Conservation (phyloP, 92 coral and sea anemone genomes). For the Porites cylindrica region DNA sequence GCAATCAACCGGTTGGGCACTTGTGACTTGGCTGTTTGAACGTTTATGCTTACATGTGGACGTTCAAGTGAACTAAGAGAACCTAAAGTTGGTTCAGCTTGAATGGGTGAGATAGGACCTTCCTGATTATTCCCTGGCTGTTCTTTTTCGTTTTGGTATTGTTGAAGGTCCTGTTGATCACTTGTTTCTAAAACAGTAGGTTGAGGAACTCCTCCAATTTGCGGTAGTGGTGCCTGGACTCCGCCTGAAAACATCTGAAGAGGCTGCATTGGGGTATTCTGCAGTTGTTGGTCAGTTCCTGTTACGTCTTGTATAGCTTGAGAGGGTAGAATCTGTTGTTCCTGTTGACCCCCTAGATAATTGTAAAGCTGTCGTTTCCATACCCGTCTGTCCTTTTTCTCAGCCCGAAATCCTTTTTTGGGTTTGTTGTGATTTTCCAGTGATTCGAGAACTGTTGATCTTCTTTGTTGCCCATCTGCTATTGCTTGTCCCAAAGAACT, state of each 20-base stretch:
- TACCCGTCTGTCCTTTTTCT: not conserved
- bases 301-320: conserved; percentile 39
- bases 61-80: conserved; percentile 4
- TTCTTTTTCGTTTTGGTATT: not conserved
- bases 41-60: conserved; percentile 78
- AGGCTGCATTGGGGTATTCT: conserved; percentile 35
- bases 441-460: conserved; percentile 69
- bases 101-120: conserved; percentile 19
- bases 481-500: conserved; percentile 61
- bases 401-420: conserved; percentile 2
- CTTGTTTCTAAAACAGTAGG: conserved; percentile 13
- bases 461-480: conserved; percentile 8
- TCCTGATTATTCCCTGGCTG: conserved; percentile 4
- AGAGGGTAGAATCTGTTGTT: conserved; percentile 18
- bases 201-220: conserved; percentile 27
- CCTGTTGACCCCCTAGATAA: conserved; percentile 63
- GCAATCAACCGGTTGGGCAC: conserved; percentile 31
- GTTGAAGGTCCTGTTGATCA: conserved; percentile 9
- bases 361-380: conserved; percentile 60
- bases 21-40: conserved; percentile 81
- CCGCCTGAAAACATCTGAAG: conserved; percentile 34
- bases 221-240: conserved; percentile 42
- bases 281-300: conserved; percentile 46
- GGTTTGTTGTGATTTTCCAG: not conserved
- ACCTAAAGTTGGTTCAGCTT: conserved; percentile 9